Evolutionary conservation across 2,888 invertebrate genomes (phyloP).

Genomic region (Argyra leucocephala): DNA sequence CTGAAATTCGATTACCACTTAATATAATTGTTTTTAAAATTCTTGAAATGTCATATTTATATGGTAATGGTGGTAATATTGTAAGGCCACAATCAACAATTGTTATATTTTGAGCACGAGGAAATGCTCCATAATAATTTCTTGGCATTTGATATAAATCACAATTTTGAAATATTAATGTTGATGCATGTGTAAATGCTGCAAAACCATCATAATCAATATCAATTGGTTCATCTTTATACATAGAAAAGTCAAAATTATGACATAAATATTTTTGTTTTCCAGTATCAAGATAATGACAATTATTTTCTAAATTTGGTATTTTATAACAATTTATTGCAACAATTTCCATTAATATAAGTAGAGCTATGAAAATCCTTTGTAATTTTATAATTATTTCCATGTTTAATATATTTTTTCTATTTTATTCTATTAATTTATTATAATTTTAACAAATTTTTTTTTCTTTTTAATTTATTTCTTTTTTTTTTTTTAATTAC

Average conservation of each 20-base stretch:
- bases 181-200: conserved; percentile 9
- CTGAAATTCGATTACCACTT: not conserved
- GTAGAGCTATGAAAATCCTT: not conserved
- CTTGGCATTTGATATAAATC: not conserved
- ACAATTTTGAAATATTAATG: conserved; percentile 7
- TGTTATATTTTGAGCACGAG: not conserved
- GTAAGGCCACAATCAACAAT: not conserved
- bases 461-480: no score
- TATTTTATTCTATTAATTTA: not conserved
- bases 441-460: no score
- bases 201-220: conserved; percentile 8
- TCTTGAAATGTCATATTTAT: not conserved
- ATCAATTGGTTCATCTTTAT: not conserved
- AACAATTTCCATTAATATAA: not conserved
- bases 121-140: conserved; percentile 11
- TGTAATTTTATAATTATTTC: not conserved
- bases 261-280: conserved; percentile 1
- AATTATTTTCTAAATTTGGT: conserved; percentile 7
- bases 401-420: not conserved
- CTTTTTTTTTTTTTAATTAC: no score
- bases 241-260: not conserved
- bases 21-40: not conserved
- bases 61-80: not conserved
- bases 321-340: conserved; percentile 10
- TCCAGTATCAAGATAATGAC: conserved; percentile 1